These are phyloP conservation scores for Lithophane ornitopus DNA, from an alignment of 2,888 invertebrate species.

Conservation along the genomic window DNA sequence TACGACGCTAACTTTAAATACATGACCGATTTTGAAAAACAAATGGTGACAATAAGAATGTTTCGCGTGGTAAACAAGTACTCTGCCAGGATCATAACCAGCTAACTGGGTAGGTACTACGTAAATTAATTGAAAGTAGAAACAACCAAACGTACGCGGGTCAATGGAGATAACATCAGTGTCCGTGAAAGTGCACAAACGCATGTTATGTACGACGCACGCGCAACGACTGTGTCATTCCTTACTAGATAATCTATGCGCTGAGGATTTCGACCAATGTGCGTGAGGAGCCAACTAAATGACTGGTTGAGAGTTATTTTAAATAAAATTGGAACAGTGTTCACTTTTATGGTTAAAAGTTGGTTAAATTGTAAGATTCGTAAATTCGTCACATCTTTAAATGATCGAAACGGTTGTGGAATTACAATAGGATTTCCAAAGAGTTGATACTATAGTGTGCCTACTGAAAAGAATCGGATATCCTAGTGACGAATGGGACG, in stretches of 20 bases:
- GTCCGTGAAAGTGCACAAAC: conserved; percentile 52
- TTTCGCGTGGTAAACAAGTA: too few species aligned
- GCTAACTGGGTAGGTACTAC: not conserved
- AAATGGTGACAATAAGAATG: not conserved
- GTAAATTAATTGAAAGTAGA: conserved; percentile 51
- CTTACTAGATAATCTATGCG: conserved; percentile 38
- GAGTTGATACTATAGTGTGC: not conserved
- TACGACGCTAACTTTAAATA: not conserved
- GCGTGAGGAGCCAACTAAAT: conserved; percentile 40
- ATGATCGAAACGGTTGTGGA: conserved; percentile 20
- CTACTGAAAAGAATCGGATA: too few species aligned
- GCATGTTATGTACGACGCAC: conserved; percentile 43
- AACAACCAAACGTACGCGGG: conserved; percentile 11
- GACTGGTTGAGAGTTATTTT: conserved; percentile 16
- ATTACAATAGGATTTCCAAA: conserved; percentile 26
- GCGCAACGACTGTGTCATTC: conserved; percentile 35
- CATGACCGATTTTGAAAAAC: not conserved
- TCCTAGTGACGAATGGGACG: too few species aligned
- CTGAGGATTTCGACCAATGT: conserved; percentile 9
- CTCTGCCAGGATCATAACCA: not conserved
- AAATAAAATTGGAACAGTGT: conserved; percentile 23
- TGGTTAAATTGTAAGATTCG: conserved; percentile 36
- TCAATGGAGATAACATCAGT: conserved; percentile 37
- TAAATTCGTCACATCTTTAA: conserved; percentile 29
- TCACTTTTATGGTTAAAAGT: conserved; percentile 25